Percentiles rank a stretch among this genome's conserved stretches.
phyloP scores from a whole-genome alignment of 1,140 invertebrate species.

The Drosophila carrolli region DNA sequence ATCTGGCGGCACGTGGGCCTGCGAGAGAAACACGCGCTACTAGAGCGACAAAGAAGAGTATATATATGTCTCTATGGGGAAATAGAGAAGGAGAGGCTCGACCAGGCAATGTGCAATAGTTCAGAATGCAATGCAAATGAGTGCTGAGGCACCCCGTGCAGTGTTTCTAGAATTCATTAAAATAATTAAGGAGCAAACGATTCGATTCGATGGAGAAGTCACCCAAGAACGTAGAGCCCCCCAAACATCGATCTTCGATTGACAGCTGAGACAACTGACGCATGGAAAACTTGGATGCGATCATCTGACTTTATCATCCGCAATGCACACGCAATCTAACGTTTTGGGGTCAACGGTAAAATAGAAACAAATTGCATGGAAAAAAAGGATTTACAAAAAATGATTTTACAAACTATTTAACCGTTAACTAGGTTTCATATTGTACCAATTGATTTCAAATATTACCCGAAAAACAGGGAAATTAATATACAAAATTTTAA shows the following conservation, averaged over 20 bases:
- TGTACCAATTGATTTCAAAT: neutral
- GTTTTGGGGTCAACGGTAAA: constrained; percentile 1
- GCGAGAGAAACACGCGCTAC: constrained; percentile 58
- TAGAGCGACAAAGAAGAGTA: constrained; percentile 13
- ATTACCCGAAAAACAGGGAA: neutral
- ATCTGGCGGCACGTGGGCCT: constrained; percentile 56
- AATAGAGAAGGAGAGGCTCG: constrained; percentile 5
- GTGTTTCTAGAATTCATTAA: constrained; percentile 46
- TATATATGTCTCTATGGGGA: neutral
- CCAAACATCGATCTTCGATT: constrained; percentile 13
- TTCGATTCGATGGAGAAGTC: constrained; percentile 20
- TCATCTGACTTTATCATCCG: constrained; percentile 28
- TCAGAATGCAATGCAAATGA: constrained; percentile 43
- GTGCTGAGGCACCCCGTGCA: constrained; percentile 12
- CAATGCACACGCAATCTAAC: constrained; percentile 15
- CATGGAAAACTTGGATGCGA: constrained; percentile 34
- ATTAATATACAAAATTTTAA: too few relatives aligned
- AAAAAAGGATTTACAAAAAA: neutral
- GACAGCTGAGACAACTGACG: constrained; percentile 27
- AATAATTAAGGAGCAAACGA: constrained; percentile 44
- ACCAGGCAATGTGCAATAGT: constrained; percentile 38
- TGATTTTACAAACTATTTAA: neutral
- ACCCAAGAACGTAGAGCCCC: constrained; percentile 14
- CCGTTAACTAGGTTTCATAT: too few relatives aligned
- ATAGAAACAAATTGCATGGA: neutral